Conservation (phyloP, 1,140 invertebrate genomes). For the Hypsibius dujardini region DNA sequence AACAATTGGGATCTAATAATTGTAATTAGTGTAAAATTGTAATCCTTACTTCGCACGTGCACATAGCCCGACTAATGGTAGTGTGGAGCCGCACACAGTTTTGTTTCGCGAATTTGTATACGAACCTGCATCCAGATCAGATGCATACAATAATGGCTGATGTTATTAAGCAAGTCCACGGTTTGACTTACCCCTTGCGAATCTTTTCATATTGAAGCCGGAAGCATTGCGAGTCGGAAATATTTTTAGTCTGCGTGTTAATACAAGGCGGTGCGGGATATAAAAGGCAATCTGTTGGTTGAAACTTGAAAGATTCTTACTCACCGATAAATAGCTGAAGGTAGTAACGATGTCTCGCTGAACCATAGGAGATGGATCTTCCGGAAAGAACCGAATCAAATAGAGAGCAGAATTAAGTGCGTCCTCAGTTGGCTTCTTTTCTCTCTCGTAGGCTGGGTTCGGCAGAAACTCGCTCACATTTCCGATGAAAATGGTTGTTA, state of each 20-base stretch:
- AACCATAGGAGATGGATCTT: neutral
- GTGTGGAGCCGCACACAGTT: neutral
- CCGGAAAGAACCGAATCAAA: neutral
- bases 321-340: conserved; percentile 5
- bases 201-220: neutral
- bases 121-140: too few species aligned
- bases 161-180: neutral
- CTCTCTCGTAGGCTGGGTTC: neutral
- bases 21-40: too few species aligned
- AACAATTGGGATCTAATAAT: too few species aligned
- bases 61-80: conserved; percentile 9
- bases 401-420: neutral
- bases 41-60: too few species aligned
- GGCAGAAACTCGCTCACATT: neutral
- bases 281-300: too few species aligned
- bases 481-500: neutral
- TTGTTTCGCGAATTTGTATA: neutral
- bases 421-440: neutral
- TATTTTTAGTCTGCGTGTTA: conserved; percentile 10
- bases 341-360: neutral
- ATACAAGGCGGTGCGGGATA: neutral
- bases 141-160: neutral
- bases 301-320: neutral
- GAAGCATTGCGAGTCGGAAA: neutral
- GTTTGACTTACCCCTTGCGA: neutral